A percentile compares a stretch with the other conserved stretches of the same genome.
Evolutionary conservation across 1,140 invertebrate species (phyloP).

Genomic region (Sycophaga agraensis): DNA sequence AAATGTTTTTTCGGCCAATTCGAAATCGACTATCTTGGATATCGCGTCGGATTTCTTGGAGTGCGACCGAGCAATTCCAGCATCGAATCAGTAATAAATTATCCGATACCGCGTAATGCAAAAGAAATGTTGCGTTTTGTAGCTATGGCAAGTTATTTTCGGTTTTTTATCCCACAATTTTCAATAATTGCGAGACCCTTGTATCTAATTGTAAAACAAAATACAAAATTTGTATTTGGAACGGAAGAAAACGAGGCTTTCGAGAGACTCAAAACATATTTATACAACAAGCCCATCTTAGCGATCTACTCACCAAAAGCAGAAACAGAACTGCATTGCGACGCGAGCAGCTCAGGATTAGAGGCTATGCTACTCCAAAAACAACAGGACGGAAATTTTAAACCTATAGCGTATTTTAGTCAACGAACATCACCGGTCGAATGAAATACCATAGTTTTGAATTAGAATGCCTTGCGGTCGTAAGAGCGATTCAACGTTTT

Average conservation of each 20-base stretch:
- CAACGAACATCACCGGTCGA: constrained; percentile 21
- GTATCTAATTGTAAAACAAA: constrained; percentile 41
- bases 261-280: constrained; percentile 3
- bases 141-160: too few relatives aligned
- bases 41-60: constrained; percentile 26
- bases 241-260: constrained; percentile 16
- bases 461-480: too few relatives aligned
- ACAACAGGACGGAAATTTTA: constrained; percentile 22
- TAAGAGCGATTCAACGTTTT: constrained; percentile 36
- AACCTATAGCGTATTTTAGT: constrained; percentile 40
- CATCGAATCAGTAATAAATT: constrained; percentile 38
- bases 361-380: constrained; percentile 38
- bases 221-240: constrained; percentile 29
- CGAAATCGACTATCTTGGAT: constrained; percentile 18
- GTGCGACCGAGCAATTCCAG: constrained; percentile 38
- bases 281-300: constrained; percentile 28
- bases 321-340: constrained; percentile 30
- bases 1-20: constrained; percentile 5
- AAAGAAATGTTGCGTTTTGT: constrained; percentile 42
- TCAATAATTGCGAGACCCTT: constrained; percentile 43
- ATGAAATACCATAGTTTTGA: constrained; percentile 7
- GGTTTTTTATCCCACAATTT: constrained; percentile 42
- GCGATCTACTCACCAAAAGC: too few relatives aligned
- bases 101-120: constrained; percentile 33
- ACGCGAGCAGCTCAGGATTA: too few relatives aligned